phyloP scores from a whole-genome alignment of 92 coral and sea anemone species.

The Diadumene lineata region DNA sequence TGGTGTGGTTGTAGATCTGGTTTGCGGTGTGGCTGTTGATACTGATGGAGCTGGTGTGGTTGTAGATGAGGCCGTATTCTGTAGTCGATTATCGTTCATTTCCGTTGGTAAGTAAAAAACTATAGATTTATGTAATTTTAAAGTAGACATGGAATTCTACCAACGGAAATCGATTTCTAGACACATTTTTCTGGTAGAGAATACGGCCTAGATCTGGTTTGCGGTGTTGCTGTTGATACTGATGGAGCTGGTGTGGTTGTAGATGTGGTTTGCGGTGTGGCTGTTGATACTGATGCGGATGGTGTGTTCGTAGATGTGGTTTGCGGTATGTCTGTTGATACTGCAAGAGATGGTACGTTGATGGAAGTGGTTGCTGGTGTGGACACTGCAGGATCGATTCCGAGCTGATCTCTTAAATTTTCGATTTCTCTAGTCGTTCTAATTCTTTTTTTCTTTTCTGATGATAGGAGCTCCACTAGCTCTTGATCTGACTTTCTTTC shows the following conservation, averaged over 20 bases:
- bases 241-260: background rate
- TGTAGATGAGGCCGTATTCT: background rate
- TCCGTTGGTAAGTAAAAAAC: too few relatives aligned
- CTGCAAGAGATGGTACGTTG: background rate
- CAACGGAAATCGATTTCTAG: too few relatives aligned
- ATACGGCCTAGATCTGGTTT: background rate
- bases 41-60: background rate
- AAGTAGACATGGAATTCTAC: too few relatives aligned
- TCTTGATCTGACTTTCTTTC: conserved; percentile 30
- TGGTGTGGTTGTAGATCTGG: background rate
- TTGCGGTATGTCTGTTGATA: background rate
- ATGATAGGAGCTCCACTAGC: conserved; percentile 40
- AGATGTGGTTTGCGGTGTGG: background rate
- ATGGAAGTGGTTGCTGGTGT: background rate
- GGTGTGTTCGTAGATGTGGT: background rate
- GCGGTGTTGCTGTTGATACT: background rate
- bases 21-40: background rate
- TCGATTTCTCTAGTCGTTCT: background rate
- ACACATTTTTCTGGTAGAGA: too few relatives aligned
- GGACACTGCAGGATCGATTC: background rate
- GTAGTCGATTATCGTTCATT: too few relatives aligned
- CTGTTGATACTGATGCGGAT: background rate
- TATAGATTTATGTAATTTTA: too few relatives aligned
- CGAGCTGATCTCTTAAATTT: background rate
- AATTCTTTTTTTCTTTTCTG: conserved; percentile 29